Evolutionary conservation across 2,888 invertebrate genomes (phyloP).

Genomic region (Cheilosia grossa): DNA sequence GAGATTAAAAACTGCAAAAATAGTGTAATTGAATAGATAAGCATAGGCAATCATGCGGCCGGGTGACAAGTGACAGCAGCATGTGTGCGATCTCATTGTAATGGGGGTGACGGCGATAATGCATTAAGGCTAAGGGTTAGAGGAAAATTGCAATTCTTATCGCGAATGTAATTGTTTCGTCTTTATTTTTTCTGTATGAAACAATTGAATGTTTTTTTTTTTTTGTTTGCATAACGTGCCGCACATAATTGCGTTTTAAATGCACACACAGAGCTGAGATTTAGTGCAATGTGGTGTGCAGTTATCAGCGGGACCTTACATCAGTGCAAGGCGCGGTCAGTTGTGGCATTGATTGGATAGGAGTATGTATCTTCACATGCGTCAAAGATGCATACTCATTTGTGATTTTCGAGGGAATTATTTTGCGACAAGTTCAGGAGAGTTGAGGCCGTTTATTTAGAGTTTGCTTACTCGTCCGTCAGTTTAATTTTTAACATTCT

Average conservation of each 20-base stretch:
- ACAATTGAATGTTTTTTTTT: background rate
- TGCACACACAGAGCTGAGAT: background rate
- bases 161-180: conserved; percentile 24
- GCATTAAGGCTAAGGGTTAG: background rate
- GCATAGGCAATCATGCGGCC: conserved; percentile 16
- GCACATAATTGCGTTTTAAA: conserved; percentile 31
- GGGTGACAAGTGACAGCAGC: conserved; percentile 25
- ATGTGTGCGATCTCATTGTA: conserved; percentile 17
- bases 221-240: background rate
- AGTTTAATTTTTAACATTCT: too few relatives aligned
- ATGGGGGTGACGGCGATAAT: conserved; percentile 10
- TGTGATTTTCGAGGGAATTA: too few relatives aligned
- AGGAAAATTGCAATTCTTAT: conserved; percentile 35
- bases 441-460: too few relatives aligned
- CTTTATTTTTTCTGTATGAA: background rate
- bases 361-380: too few relatives aligned
- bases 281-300: background rate
- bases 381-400: too few relatives aligned
- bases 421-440: too few relatives aligned
- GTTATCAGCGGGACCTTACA: too few relatives aligned
- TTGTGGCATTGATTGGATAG: too few relatives aligned
- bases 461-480: too few relatives aligned
- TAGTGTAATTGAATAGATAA: conserved; percentile 56
- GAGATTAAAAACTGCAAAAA: conserved; percentile 15
- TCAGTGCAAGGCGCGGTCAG: too few relatives aligned